Base-by-base conservation (phyloP, 1,140 invertebrate species). In the Drosophila obscura region DNA sequence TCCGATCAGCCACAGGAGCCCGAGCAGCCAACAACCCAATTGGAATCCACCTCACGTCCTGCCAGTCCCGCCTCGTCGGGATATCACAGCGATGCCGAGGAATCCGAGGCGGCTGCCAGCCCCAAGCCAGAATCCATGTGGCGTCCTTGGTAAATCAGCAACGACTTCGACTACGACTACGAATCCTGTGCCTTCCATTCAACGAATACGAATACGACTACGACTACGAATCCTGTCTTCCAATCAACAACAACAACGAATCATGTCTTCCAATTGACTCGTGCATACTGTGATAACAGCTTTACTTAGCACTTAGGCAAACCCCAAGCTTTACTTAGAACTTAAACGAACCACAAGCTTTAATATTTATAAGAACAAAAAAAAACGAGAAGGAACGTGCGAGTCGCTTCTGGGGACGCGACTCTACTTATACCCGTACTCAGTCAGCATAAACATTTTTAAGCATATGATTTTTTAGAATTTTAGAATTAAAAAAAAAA, bases 111-210 rank as follows among this genome's bases (percentile, higher is more conserved):
- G 7, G 63, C 73, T 9, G 51, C 56, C 39, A 94, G 94, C 13
- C 94, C 93, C n/a, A 91, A 93, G 60, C 87, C 91, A 5, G 93
- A 93, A 52, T 82, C 93, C 44, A 93, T 95, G 58, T 95, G 95
- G 95, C 92, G 95, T 76, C 95, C 95, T 5, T 95, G 94, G 94
- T 95, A 93, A 93, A 53, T 11, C 24, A 50, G 19, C 64, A 35
- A 16, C 45, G 35, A 22, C 63, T 84, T 16, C 46, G 45, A 13
- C 31, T 22, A 35, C 51, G 61, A 35, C 64, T 28, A 35, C 41
- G 16, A 68, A 69, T 68, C 58, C 39, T 61, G 53, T 56, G 35
- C 4, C 24, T 57, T 57, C 43, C 69, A 73, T 31, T 13, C 11
- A 5, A 39, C 19, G n/a, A n/a, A n/a, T n/a, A n/a, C 26, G 5